phyloP scores from a whole-genome alignment of 1,140 invertebrate species.

The Cecropterus lyciades region DNA sequence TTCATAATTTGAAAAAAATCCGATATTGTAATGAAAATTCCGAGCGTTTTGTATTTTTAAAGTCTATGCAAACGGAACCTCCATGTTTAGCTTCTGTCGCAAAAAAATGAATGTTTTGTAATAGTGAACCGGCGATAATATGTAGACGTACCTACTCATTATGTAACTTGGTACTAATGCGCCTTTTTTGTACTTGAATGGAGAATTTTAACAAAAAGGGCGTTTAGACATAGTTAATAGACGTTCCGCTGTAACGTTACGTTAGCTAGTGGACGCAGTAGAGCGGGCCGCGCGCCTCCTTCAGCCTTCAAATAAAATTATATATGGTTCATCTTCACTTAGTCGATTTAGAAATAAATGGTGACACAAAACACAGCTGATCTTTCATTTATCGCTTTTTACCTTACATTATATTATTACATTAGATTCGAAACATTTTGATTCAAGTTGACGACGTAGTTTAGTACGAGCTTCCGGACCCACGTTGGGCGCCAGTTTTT shows the following conservation, averaged over 20 bases:
- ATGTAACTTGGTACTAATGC: slow-evolving; percentile 41
- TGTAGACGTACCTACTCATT: slow-evolving; percentile 43
- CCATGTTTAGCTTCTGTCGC: slow-evolving; percentile 57
- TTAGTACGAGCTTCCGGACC: slow-evolving; percentile 59
- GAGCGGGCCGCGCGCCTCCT: slow-evolving; percentile 74
- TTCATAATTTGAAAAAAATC: too few relatives aligned
- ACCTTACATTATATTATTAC: slow-evolving; percentile 51
- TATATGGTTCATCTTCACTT: slow-evolving; percentile 80
- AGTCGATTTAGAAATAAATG: slow-evolving; percentile 80
- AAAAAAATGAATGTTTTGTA: slow-evolving; percentile 66
- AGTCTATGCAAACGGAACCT: slow-evolving; percentile 54
- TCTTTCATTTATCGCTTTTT: slow-evolving; percentile 82
- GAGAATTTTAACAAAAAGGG: slow-evolving; percentile 26
- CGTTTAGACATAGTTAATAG: slow-evolving; percentile 43
- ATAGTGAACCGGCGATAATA: slow-evolving; percentile 45
- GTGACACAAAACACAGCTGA: slow-evolving; percentile 79
- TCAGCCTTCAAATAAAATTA: slow-evolving; percentile 62
- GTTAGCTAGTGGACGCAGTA: slow-evolving; percentile 66
- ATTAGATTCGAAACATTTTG: slow-evolving; percentile 55
- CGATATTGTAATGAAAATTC: neutral
- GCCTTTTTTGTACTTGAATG: slow-evolving; percentile 46
- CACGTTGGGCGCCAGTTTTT: slow-evolving; percentile 66
- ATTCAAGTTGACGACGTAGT: slow-evolving; percentile 57
- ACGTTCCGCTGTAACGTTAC: slow-evolving; percentile 38
- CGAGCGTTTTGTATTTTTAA: neutral